Percentiles rank a stretch among this genome's conserved stretches.
These are phyloP conservation scores for Otocyon megalotis DNA, from an alignment of 2,113 vertebrate species.

Conservation along the genomic window DNA sequence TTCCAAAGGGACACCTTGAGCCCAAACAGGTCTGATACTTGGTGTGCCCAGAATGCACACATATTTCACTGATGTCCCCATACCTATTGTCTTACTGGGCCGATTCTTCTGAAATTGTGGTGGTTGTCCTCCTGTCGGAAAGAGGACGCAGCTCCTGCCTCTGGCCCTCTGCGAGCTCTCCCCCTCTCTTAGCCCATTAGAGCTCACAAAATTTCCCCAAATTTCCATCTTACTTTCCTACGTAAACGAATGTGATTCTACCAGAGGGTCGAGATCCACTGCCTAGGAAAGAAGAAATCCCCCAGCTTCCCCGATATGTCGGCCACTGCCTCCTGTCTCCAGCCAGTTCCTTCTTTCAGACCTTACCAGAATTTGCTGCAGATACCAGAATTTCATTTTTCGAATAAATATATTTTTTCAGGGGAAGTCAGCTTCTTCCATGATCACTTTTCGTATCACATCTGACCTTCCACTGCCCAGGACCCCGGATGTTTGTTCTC, in stretches of 20 bases:
- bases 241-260: slow-evolving; percentile 1
- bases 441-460: too few species aligned
- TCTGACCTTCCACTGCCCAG: neutral
- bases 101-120: neutral
- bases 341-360: neutral
- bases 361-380: neutral
- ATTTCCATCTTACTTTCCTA: neutral
- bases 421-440: neutral
- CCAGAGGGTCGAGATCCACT: neutral
- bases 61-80: neutral
- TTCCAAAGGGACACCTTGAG: neutral
- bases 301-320: neutral
- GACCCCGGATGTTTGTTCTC: neutral
- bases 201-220: neutral
- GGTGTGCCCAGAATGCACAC: neutral
- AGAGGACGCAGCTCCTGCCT: neutral
- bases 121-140: neutral
- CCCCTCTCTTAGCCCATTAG: neutral
- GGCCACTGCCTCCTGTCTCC: neutral
- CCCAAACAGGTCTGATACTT: neutral
- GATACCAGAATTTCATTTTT: neutral
- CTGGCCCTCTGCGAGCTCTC: neutral
- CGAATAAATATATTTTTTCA: neutral
- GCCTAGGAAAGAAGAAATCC: neutral
- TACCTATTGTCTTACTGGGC: neutral